Conservation (phyloP, 1,140 invertebrate genomes). For the Limonius californicus region DNA sequence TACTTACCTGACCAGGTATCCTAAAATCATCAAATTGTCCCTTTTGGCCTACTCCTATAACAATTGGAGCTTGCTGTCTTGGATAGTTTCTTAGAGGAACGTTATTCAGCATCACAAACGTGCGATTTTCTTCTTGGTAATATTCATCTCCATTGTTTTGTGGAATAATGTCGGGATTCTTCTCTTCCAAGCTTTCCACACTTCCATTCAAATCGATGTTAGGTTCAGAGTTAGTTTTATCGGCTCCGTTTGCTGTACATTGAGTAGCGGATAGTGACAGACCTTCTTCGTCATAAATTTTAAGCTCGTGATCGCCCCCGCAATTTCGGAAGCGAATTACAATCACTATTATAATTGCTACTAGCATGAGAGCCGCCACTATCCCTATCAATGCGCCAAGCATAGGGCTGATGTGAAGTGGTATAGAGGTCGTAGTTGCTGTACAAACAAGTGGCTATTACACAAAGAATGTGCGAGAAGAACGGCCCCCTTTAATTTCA, state of each 20-base stretch:
- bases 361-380: slow-evolving; percentile 65
- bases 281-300: slow-evolving; percentile 63
- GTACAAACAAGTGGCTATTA: neutral
- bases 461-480: slow-evolving; percentile 9
- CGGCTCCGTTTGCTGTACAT: slow-evolving; percentile 51
- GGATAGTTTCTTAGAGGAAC: slow-evolving; percentile 32
- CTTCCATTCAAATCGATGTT: slow-evolving; percentile 54
- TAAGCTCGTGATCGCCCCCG: slow-evolving; percentile 58
- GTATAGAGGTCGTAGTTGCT: slow-evolving; percentile 55
- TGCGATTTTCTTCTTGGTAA: slow-evolving; percentile 52
- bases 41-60: slow-evolving; percentile 29
- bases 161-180: slow-evolving; percentile 75
- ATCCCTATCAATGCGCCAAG: slow-evolving; percentile 69
- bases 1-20: slow-evolving; percentile 17
- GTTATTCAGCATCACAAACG: slow-evolving; percentile 52
- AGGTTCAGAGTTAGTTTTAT: slow-evolving; percentile 53
- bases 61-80: slow-evolving; percentile 38
- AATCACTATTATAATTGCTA: slow-evolving; percentile 68
- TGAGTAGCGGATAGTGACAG: slow-evolving; percentile 46
- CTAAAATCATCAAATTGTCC: neutral
- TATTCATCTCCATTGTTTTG: slow-evolving; percentile 57
- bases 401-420: slow-evolving; percentile 67
- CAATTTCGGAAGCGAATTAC: slow-evolving; percentile 59
- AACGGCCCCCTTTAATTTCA: no score
- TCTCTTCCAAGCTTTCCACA: slow-evolving; percentile 67